phyloP scores from a whole-genome alignment of 2,113 vertebrate genomes.

The Brachypodius melanocephalos region DNA sequence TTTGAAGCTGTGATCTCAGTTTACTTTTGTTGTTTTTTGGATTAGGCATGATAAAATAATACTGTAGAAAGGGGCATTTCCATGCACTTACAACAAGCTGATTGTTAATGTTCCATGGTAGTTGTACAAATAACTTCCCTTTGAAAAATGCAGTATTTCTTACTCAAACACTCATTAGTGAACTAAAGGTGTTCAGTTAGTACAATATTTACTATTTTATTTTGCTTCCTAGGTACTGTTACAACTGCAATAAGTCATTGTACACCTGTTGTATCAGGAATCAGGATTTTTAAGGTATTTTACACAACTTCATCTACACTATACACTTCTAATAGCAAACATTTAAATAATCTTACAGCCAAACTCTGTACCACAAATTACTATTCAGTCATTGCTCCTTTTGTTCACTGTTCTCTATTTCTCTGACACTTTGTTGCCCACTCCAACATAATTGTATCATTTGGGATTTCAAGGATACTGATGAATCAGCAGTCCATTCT shows the following conservation, averaged over 20 bases:
- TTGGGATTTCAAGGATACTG: conserved; percentile 37
- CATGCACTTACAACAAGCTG: conserved; percentile 75
- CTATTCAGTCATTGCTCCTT: conserved; percentile 36
- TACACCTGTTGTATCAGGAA: conserved; percentile 79
- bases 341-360: conserved; percentile 59
- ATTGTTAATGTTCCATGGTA: conserved; percentile 77
- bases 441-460: background rate
- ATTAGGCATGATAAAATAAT: conserved; percentile 82
- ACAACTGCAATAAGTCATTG: conserved; percentile 83
- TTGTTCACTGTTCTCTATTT: conserved; percentile 36
- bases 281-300: conserved; percentile 68
- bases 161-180: conserved; percentile 71
- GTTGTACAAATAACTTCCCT: conserved; percentile 78
- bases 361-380: conserved; percentile 22
- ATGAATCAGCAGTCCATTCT: conserved; percentile 8
- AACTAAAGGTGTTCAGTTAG: conserved; percentile 70
- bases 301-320: conserved; percentile 64
- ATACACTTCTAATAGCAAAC: conserved; percentile 36
- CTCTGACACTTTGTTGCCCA: background rate
- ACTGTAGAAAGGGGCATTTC: conserved; percentile 78
- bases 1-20: conserved; percentile 80
- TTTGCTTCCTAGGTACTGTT: conserved; percentile 79
- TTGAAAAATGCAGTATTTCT: conserved; percentile 72
- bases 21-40: conserved; percentile 79
- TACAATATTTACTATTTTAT: conserved; percentile 74